Percentiles rank a stretch among this genome's conserved stretches.
Evolutionary conservation across 2,797 vertebrate species (phyloP).

Genomic region (Lutjanus argentimaculatus): DNA sequence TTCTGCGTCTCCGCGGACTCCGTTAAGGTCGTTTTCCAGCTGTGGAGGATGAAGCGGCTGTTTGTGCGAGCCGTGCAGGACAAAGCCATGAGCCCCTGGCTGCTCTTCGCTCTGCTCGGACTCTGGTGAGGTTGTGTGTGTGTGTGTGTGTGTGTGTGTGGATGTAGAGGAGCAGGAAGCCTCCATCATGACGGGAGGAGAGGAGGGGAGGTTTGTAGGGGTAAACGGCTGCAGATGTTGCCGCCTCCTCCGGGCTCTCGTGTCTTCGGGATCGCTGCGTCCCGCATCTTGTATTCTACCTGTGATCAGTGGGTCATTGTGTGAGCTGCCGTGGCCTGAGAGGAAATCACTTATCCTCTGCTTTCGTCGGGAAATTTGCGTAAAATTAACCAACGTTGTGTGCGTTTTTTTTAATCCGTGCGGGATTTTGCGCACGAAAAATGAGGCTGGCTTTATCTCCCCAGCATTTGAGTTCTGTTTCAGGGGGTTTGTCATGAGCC

Average conservation of each 20-base stretch:
- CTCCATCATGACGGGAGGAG: conserved; percentile 7
- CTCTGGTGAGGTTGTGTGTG: conserved; percentile 75
- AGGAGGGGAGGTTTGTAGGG: neutral
- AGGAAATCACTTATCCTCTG: neutral
- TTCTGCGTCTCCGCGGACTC: neutral
- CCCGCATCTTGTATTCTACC: neutral
- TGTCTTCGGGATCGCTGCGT: neutral
- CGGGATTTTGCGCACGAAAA: neutral
- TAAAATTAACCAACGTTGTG: neutral
- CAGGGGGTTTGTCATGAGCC: neutral
- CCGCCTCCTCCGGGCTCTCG: neutral
- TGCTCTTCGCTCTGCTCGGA: conserved; percentile 79
- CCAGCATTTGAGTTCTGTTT: neutral
- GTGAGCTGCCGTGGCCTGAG: neutral
- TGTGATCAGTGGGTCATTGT: neutral
- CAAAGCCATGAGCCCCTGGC: conserved; percentile 75
- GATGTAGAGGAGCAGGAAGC: neutral
- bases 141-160: conserved; percentile 20
- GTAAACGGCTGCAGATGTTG: conserved; percentile 25
- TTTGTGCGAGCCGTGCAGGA: conserved; percentile 44
- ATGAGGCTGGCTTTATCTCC: neutral
- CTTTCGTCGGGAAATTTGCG: neutral
- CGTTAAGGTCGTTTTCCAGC: neutral
- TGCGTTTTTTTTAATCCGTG: neutral
- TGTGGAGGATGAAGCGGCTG: conserved; percentile 37